phyloP scores from a whole-genome alignment of 2,888 invertebrate species.

The Himalopsyche kuldschensis region DNA sequence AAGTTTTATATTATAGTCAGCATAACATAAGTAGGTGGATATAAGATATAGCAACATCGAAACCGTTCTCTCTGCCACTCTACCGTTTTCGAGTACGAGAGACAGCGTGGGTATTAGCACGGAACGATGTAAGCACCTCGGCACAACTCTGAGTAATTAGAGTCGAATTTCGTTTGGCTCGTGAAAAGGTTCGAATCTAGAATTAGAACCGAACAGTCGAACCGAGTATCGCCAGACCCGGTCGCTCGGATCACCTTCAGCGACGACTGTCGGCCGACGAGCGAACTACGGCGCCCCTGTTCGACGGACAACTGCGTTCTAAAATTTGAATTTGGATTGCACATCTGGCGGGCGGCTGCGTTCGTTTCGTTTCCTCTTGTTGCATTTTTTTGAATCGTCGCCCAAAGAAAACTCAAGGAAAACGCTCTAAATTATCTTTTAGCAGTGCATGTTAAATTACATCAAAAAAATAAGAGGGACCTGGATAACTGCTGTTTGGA shows the following conservation, averaged over 20 bases:
- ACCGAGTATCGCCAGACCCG: not conserved
- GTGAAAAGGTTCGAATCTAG: constrained; percentile 9
- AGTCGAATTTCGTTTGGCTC: constrained; percentile 20
- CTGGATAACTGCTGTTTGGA: too few species aligned
- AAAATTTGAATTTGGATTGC: constrained; percentile 21
- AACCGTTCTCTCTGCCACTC: not conserved
- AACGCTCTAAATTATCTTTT: not conserved
- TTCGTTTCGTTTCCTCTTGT: constrained; percentile 44
- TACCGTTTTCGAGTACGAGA: not conserved
- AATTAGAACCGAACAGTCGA: constrained; percentile 17
- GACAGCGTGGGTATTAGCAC: constrained; percentile 21
- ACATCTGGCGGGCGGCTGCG: constrained; percentile 21
- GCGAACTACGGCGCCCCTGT: constrained; percentile 35
- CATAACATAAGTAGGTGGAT: not conserved
- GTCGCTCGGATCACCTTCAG: not conserved
- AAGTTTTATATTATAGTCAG: not conserved
- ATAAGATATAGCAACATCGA: not conserved
- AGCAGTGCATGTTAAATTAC: too few species aligned
- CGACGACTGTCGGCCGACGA: constrained; percentile 5
- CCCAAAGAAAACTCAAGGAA: not conserved
- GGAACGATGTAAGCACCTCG: constrained; percentile 19
- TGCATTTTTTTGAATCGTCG: not conserved
- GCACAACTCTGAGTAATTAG: constrained; percentile 18
- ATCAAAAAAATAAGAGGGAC: too few species aligned
- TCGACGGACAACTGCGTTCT: constrained; percentile 65